Base-by-base conservation (phyloP, 2,888 invertebrate genomes). In the Stenotaenia linearis region DNA sequence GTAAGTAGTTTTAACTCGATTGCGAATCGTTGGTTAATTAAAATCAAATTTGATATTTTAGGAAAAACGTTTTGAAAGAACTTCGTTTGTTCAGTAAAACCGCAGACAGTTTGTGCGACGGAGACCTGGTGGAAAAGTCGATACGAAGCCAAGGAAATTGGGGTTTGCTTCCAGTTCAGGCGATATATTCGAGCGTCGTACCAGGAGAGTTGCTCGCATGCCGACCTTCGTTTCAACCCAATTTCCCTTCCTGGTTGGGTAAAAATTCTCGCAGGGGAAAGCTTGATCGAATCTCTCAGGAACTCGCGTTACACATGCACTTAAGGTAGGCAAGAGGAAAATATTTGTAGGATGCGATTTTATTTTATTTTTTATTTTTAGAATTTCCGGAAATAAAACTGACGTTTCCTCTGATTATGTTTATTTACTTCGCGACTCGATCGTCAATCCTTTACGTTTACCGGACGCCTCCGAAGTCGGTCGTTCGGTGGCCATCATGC, bases 201-300 rank as follows among this genome's bases (percentile, higher is more conserved):
- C 98, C 98, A 0, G 97, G 98, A 0, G 90, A 92, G 83, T 88
- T 90, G 79, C 90, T 98, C 90, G 89, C 91, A 30, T 77, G 40
- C 15, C 98, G 98, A 1, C 90, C 91, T 84, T 88, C 89, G 0
- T 91, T 90, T 0, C 92, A 92, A 88, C 92, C 97, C 23, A 92
- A 92, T 84, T 99, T 99, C 87, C 99, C 99, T 1, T 88, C 90
- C 50, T 99, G 98, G 98, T 90, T 99, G 79, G 99, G 99, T 0
- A 96, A 96, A 87, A 95, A 97, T 88, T 98, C 98, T 0, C 92
- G 91, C 81, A 88, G 90, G 21, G 91, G 88, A 82, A 98, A 98
- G 88, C 91, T 93, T 85, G 91, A 92, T 75, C 89, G 97, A 23
- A 88, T 97, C 75, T 88, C 93, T 12, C 93, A 93, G 86, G 95